These are phyloP conservation scores for Acanthornis magna DNA, from an alignment of 2,797 vertebrate genomes.

Conservation along the genomic window DNA sequence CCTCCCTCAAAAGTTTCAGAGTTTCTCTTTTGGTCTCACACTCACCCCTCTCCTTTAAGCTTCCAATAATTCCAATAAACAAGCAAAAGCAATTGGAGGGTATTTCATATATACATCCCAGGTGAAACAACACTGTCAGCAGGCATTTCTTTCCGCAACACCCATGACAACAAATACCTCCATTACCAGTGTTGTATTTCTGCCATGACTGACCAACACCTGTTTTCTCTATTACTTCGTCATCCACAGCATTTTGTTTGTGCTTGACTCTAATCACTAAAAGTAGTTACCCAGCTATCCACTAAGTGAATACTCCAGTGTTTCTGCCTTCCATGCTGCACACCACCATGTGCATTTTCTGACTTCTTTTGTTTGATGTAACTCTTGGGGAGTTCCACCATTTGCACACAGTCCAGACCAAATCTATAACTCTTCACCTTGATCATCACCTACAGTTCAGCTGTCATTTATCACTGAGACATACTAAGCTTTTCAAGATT, in stretches of 20 bases:
- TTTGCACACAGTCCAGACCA: neutral
- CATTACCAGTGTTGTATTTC: neutral
- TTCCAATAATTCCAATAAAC: neutral
- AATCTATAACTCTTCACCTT: neutral
- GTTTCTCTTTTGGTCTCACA: neutral
- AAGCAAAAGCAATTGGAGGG: neutral
- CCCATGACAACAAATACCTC: neutral
- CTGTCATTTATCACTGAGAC: neutral
- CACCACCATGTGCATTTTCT: neutral
- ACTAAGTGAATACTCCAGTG: neutral
- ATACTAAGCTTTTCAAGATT: neutral
- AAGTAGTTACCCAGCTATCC: neutral
- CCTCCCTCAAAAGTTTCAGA: neutral
- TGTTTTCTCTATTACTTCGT: neutral
- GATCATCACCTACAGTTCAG: neutral
- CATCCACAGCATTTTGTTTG: neutral
- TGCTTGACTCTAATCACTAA: neutral
- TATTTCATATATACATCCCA: neutral
- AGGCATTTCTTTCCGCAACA: neutral
- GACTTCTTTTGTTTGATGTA: neutral
- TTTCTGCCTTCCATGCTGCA: neutral
- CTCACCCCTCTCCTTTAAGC: neutral
- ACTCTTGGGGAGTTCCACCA: neutral
- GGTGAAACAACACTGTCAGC: fast-evolving
- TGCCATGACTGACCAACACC: neutral